Percentiles rank a stretch among this genome's conserved stretches.
phyloP scores from a whole-genome alignment of 2,888 invertebrate species.

The Panorpa germanica region DNA sequence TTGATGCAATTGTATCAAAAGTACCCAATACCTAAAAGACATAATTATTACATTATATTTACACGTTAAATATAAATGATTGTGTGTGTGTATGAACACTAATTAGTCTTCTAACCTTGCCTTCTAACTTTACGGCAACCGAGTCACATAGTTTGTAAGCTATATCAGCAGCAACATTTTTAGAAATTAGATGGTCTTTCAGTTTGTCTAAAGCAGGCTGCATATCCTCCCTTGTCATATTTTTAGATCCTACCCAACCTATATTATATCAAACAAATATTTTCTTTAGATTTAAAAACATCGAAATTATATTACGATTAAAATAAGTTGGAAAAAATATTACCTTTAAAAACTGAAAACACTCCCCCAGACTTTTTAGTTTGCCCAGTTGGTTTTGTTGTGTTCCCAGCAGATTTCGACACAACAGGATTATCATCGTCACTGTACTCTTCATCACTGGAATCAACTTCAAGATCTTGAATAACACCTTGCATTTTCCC shows the following conservation, averaged over 20 bases:
- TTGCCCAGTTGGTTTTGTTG: slow-evolving; percentile 18
- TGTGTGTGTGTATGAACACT: no score
- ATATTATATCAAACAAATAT: slow-evolving; percentile 14
- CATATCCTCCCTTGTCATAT: slow-evolving; percentile 62
- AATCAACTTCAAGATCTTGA: slow-evolving; percentile 60
- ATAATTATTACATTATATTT: not conserved
- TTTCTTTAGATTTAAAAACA: not conserved
- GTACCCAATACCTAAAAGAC: slow-evolving; percentile 58
- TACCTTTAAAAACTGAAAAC: slow-evolving; percentile 67
- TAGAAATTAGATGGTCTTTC: slow-evolving; percentile 85
- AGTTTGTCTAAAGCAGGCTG: slow-evolving; percentile 79
- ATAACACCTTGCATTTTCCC: slow-evolving; percentile 74
- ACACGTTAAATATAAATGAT: slow-evolving; percentile 2
- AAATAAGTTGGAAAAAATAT: slow-evolving; percentile 6
- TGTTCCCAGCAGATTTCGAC: slow-evolving; percentile 10
- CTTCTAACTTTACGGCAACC: slow-evolving; percentile 75
- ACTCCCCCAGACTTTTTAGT: slow-evolving; percentile 31
- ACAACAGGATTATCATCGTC: slow-evolving; percentile 17
- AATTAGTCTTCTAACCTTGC: slow-evolving; percentile 34
- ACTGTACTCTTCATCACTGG: slow-evolving; percentile 34
- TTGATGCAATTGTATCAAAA: slow-evolving; percentile 79
- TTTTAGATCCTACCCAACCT: slow-evolving; percentile 78
- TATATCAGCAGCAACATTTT: slow-evolving; percentile 96
- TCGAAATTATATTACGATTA: slow-evolving; percentile 1
- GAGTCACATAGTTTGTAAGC: slow-evolving; percentile 86